Percentiles rank a stretch among this genome's conserved stretches.
These are phyloP conservation scores for Auanema sp. DNA, from an alignment of 2,888 invertebrate species.

Conservation along the genomic window DNA sequence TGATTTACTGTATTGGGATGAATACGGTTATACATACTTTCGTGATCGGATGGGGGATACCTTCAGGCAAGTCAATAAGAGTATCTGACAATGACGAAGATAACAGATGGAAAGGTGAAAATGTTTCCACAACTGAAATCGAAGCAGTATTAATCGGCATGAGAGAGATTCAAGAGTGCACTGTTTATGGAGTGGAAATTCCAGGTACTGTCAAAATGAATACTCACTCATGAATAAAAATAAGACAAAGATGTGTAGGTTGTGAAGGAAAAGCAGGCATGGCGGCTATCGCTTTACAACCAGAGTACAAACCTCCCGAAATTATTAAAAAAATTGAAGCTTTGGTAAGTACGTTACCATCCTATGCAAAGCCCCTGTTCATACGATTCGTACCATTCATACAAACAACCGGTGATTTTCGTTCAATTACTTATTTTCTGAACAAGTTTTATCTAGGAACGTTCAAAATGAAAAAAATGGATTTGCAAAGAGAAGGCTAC, in stretches of 20 bases:
- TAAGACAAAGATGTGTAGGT: conserved; percentile 56
- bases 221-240: no score
- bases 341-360: conserved; percentile 10
- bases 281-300: conserved; percentile 78
- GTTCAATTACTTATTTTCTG: neutral
- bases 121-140: conserved; percentile 89
- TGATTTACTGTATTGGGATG: conserved; percentile 85
- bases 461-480: conserved; percentile 24
- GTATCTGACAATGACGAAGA: no score
- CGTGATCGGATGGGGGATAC: conserved; percentile 93
- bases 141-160: conserved; percentile 85
- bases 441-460: conserved; percentile 14
- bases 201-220: conserved; percentile 64
- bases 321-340: neutral
- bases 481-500: conserved; percentile 13
- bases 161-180: conserved; percentile 80
- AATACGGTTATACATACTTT: conserved; percentile 88
- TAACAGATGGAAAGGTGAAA: conserved; percentile 82
- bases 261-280: conserved; percentile 83
- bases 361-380: conserved; percentile 22
- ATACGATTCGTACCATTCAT: conserved; percentile 11
- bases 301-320: neutral
- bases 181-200: conserved; percentile 90
- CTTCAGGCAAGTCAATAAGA: no score
- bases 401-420: conserved; percentile 19